These are phyloP conservation scores for Heliconius ethilla DNA, from an alignment of 2,888 invertebrate genomes.

Conservation along the genomic window DNA sequence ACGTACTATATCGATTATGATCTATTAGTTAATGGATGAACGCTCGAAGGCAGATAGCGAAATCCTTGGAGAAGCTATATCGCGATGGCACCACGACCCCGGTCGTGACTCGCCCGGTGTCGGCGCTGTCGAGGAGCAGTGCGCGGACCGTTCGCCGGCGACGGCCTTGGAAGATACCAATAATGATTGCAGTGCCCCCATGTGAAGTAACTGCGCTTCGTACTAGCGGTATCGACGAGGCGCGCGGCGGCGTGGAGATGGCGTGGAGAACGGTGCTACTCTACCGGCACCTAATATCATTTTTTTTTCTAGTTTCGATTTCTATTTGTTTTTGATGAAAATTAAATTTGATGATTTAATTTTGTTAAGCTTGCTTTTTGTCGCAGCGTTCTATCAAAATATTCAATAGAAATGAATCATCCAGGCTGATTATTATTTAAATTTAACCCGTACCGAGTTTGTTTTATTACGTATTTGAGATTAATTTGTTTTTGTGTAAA, in stretches of 20 bases:
- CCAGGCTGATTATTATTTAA: not conserved
- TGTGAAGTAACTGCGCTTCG: slow-evolving; percentile 32
- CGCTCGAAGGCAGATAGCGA: slow-evolving; percentile 49
- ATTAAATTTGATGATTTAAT: not conserved
- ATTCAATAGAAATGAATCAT: not conserved
- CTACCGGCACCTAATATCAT: not conserved
- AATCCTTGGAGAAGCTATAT: slow-evolving; percentile 52
- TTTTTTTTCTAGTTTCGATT: not conserved
- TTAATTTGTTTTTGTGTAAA: not conserved
- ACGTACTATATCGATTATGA: slow-evolving; percentile 11
- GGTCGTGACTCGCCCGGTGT: slow-evolving; percentile 63
- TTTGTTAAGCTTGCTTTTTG: not conserved
- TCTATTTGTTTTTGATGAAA: not conserved
- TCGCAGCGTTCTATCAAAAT: too few species aligned
- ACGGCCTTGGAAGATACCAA: slow-evolving; percentile 70
- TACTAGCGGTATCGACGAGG: slow-evolving; percentile 36
- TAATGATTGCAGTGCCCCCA: slow-evolving; percentile 53
- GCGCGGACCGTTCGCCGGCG: slow-evolving; percentile 68
- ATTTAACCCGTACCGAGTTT: not conserved
- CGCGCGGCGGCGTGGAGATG: not conserved
- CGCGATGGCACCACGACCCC: slow-evolving; percentile 54
- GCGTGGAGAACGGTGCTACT: slow-evolving; percentile 1
- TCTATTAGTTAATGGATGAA: slow-evolving; percentile 14
- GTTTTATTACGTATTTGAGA: not conserved
- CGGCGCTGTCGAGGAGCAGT: slow-evolving; percentile 55